phyloP scores from a whole-genome alignment of 2,797 vertebrate genomes.

The Manis crassicaudata region DNA sequence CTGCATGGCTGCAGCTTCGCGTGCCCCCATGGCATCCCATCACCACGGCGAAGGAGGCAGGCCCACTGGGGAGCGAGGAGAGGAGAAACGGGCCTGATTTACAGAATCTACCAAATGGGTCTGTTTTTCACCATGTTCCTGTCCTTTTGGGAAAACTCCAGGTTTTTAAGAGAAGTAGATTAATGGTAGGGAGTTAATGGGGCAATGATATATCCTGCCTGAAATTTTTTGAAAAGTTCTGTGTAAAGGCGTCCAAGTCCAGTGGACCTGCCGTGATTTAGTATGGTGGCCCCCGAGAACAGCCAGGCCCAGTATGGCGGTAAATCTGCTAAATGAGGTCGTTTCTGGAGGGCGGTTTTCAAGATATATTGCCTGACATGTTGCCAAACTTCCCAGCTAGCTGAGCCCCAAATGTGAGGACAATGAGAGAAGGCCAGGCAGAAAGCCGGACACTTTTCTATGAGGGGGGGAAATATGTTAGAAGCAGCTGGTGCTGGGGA shows the following conservation, averaged over 20 bases:
- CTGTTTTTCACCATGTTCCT: conserved; percentile 54
- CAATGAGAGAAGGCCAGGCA: neutral
- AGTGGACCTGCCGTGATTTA: conserved; percentile 77
- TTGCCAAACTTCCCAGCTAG: conserved; percentile 75
- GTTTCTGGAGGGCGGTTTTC: conserved; percentile 78
- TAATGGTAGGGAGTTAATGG: conserved; percentile 76
- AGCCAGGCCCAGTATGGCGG: conserved; percentile 71
- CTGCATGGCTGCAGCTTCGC: neutral
- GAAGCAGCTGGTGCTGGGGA: neutral
- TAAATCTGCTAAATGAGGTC: conserved; percentile 80
- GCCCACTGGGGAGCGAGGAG: neutral
- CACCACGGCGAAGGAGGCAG: neutral
- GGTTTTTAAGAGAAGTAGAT: conserved; percentile 71
- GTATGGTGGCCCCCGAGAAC: conserved; percentile 66
- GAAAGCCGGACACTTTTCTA: neutral
- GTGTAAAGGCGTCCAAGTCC: conserved; percentile 62
- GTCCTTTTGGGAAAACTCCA: conserved; percentile 69
- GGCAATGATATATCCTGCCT: conserved; percentile 75
- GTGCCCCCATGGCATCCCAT: neutral
- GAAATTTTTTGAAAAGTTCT: conserved; percentile 80
- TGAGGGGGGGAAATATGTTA: fast-evolving
- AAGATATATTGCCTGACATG: conserved; percentile 72
- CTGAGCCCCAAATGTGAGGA: conserved; percentile 63
- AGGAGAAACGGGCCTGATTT: conserved; percentile 59
- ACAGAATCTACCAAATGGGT: conserved; percentile 78